These are phyloP conservation scores for Anoncus sp. DNA, from an alignment of 2,888 invertebrate genomes.

Conservation along the genomic window DNA sequence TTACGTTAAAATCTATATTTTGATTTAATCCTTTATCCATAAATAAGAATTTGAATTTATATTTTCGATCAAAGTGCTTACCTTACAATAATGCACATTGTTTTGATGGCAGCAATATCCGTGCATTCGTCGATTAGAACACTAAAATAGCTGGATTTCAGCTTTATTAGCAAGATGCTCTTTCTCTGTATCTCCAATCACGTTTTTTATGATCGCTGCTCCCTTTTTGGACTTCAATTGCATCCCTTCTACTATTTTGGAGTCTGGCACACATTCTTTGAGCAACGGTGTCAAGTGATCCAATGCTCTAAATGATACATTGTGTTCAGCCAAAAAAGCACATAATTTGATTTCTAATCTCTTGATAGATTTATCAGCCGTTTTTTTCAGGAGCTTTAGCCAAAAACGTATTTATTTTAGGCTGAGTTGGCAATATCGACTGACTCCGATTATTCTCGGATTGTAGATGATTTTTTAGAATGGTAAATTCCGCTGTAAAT, in stretches of 20 bases:
- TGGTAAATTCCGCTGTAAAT: too few relatives aligned
- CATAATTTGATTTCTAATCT: slow-evolving; percentile 1
- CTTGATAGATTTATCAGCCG: too few relatives aligned
- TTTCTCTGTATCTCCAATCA: slow-evolving; percentile 66
- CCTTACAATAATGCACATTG: slow-evolving; percentile 60
- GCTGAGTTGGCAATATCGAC: too few relatives aligned
- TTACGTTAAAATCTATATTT: too few relatives aligned
- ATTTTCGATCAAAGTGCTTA: slow-evolving; percentile 24
- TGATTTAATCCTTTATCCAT: too few relatives aligned
- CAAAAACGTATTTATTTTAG: too few relatives aligned
- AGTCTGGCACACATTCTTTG: slow-evolving; percentile 68
- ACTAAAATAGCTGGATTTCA: slow-evolving; percentile 64
- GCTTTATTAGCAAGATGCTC: slow-evolving; percentile 61
- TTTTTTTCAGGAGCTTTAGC: too few relatives aligned
- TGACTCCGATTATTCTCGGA: too few relatives aligned
- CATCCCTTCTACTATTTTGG: slow-evolving; percentile 63
- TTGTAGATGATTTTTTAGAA: too few relatives aligned
- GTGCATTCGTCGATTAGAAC: slow-evolving; percentile 66
- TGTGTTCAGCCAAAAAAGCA: slow-evolving; percentile 42
- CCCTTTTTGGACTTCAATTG: slow-evolving; percentile 66
- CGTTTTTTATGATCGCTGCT: slow-evolving; percentile 66
- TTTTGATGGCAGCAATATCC: slow-evolving; percentile 60
- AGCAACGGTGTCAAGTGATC: slow-evolving; percentile 53
- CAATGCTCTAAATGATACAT: slow-evolving; percentile 18
- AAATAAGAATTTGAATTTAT: too few relatives aligned